phyloP scores from a whole-genome alignment of 2,113 vertebrate genomes.

The Gopherus flavomarginatus region DNA sequence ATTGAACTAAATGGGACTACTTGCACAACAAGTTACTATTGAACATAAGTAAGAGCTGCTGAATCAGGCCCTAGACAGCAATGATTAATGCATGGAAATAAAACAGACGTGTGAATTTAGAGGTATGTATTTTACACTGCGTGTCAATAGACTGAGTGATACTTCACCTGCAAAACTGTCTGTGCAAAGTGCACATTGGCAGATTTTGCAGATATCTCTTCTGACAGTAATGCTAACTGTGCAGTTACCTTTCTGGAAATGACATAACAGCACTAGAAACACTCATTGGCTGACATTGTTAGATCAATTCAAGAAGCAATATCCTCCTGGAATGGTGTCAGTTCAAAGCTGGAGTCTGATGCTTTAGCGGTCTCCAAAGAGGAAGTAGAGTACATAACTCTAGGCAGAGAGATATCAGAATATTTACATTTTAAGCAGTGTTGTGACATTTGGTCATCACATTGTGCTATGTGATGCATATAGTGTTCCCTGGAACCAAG shows the following conservation, averaged over 20 bases:
- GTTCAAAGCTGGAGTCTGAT: not conserved
- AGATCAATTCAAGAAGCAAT: not conserved
- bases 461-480: not conserved
- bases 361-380: not conserved
- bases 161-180: not conserved
- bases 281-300: not conserved
- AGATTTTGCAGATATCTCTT: not conserved
- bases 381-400: not conserved
- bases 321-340: not conserved
- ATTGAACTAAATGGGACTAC: not conserved
- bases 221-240: not conserved
- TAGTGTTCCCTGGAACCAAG: not conserved
- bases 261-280: not conserved
- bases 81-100: not conserved
- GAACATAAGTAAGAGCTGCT: not conserved
- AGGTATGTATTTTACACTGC: not conserved
- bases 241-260: not conserved
- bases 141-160: not conserved
- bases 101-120: not conserved
- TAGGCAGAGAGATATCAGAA: slow-evolving; percentile 24
- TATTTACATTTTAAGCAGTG: not conserved
- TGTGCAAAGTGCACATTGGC: not conserved
- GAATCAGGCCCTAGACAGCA: not conserved
- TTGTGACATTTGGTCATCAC: not conserved
- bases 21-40: not conserved